Base-by-base conservation (phyloP, 2,888 invertebrate species). In the Lasioglossum malachurum region DNA sequence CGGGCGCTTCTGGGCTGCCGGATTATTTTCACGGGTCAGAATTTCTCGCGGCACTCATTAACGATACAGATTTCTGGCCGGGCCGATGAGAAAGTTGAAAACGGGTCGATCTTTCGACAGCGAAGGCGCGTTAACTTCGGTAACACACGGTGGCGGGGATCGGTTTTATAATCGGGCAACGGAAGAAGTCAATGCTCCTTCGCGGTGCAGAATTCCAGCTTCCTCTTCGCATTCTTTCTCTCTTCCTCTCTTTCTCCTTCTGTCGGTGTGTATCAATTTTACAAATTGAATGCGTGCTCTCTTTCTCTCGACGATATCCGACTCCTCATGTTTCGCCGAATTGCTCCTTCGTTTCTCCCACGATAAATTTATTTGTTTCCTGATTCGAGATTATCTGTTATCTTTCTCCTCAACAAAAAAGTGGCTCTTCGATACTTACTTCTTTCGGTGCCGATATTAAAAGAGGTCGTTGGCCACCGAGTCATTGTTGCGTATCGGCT, bases 41-140 rank as follows among this genome's bases (percentile, higher is more conserved):
- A 83, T 74, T 69, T 74, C 76, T 76, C 67, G 71, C 38, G 35
- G 46, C 64, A 46, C 44, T 78, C 84, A 79, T 89, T 84, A 80
- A 78, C 83, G 83, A 86, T 80, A 88, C 75, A 87, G 73, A 89
- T 90, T 88, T 88, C 78, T 38, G 72, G 81, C 44, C 80, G 80
- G 57, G 53, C 69, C 81, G 76, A 82, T 78, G 90, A 90, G 89
- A 87, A 87, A 89, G 87, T 90, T 82, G 83, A 83, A 82, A 88
- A 84, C 87, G 74, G 88, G 89, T 88, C 86, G 83, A 83, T 78
- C 75, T 83, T 83, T 87, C 77, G 77, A 80, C 82, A 78, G 82
- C 72, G 81, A 82, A 84, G 78, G 82, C 69, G 49, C 78, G 53
- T 81, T 76, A 74, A 73, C 49, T 74, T 67, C 35, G 78, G 74